Evolutionary conservation across 2,888 invertebrate genomes (phyloP).

Genomic region (Hyposoter didymator): DNA sequence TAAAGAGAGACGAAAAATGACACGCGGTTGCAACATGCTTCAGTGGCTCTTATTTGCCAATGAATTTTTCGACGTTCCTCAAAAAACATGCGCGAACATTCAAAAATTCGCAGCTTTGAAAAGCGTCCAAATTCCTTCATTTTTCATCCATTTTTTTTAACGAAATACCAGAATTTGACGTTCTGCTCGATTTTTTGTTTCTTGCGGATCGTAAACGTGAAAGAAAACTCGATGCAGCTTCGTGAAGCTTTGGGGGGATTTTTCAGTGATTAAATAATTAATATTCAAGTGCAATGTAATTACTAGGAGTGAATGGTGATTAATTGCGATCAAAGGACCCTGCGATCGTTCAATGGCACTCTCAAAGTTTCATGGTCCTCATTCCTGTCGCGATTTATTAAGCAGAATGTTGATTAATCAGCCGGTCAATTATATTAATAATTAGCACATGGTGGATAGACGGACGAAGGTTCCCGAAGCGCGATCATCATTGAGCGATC

Average conservation of each 20-base stretch:
- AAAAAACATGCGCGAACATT: neutral
- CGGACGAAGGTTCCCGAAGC: neutral
- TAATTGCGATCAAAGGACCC: neutral
- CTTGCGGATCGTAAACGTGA: neutral
- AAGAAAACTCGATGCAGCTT: neutral
- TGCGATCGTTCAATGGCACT: neutral
- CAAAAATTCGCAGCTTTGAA: neutral
- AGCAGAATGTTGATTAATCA: slow-evolving; percentile 2
- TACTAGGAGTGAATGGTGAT: neutral
- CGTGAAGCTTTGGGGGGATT: neutral
- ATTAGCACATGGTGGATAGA: neutral
- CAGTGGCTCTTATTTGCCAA: neutral
- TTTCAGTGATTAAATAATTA: neutral
- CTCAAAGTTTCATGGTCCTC: neutral
- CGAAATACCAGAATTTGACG: neutral
- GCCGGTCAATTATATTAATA: neutral
- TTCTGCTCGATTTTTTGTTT: neutral
- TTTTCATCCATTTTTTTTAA: neutral
- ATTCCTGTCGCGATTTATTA: neutral
- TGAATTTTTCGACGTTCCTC: neutral
- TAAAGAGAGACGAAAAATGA: neutral
- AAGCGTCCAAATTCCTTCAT: neutral
- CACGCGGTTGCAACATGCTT: neutral
- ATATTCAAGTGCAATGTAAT: neutral
- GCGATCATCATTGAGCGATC: slow-evolving; percentile 9